Conservation (phyloP, 2,888 invertebrate species). For the Romanomermis culicivorax region DNA sequence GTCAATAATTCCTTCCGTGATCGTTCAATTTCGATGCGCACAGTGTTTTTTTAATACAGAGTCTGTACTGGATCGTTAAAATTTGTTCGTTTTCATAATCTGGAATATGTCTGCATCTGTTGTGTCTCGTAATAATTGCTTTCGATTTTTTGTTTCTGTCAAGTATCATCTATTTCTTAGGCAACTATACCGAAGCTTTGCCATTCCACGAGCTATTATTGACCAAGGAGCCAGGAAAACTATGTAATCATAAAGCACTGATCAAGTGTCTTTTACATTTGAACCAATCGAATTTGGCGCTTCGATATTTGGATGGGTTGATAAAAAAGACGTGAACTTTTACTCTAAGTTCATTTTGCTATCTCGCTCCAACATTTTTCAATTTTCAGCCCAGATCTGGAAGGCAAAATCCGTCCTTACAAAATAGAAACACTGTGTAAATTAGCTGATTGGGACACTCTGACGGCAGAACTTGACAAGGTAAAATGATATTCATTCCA, state of each 20-base stretch:
- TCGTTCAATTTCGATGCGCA: too few relatives aligned
- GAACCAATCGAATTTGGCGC: constrained; percentile 10
- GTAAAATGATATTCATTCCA: too few relatives aligned
- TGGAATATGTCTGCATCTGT: too few relatives aligned
- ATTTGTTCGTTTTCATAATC: too few relatives aligned
- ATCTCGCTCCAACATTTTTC: not conserved
- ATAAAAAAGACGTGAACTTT: not conserved
- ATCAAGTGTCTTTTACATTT: constrained; percentile 10
- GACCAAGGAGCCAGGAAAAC: not conserved
- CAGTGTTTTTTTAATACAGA: too few relatives aligned
- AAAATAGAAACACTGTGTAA: constrained; percentile 70
- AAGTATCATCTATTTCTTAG: too few relatives aligned
- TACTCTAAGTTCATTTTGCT: not conserved
- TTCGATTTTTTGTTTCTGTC: too few relatives aligned
- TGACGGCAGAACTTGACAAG: constrained; percentile 34
- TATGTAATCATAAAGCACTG: constrained; percentile 1
- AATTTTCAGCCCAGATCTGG: not conserved
- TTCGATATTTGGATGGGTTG: constrained; percentile 22
- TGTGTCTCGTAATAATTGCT: too few relatives aligned
- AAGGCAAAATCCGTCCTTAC: constrained; percentile 37
- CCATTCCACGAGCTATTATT: constrained; percentile 10
- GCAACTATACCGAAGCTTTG: constrained; percentile 11
- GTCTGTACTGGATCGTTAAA: too few relatives aligned
- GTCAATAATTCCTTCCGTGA: too few relatives aligned
- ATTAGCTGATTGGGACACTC: constrained; percentile 55